These are phyloP conservation scores for Sander lucioperca DNA, from an alignment of 2,113 vertebrate genomes.

Conservation along the genomic window DNA sequence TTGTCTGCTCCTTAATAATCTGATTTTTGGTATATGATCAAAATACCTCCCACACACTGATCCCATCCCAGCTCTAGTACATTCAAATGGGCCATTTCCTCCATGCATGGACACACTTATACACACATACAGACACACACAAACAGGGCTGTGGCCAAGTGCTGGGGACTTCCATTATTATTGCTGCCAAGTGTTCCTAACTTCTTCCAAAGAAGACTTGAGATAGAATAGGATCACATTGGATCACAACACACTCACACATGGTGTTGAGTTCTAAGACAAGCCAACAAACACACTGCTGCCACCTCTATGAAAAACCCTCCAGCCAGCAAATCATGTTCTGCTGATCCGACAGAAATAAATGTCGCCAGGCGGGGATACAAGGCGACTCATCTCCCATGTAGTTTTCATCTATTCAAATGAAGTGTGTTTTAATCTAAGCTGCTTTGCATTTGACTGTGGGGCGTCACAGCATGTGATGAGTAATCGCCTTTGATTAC, in stretches of 20 bases:
- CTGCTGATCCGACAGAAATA: slow-evolving; percentile 73
- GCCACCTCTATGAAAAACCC: slow-evolving; percentile 64
- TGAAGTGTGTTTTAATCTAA: slow-evolving; percentile 80
- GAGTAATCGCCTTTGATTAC: slow-evolving; percentile 78
- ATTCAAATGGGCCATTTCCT: slow-evolving; percentile 75
- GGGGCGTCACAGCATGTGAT: slow-evolving; percentile 76
- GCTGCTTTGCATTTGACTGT: slow-evolving; percentile 82
- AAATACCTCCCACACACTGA: slow-evolving; percentile 80
- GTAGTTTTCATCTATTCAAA: slow-evolving; percentile 73
- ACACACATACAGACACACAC: slow-evolving; percentile 27
- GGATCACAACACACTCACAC: slow-evolving; percentile 10
- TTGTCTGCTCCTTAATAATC: slow-evolving; percentile 71
- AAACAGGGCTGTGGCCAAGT: slow-evolving; percentile 67
- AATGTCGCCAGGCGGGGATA: slow-evolving; percentile 61
- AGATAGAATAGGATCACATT: slow-evolving; percentile 51
- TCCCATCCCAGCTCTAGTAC: slow-evolving; percentile 67
- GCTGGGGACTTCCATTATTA: slow-evolving; percentile 84
- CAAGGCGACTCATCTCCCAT: slow-evolving; percentile 68
- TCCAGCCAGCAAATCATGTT: slow-evolving; percentile 55
- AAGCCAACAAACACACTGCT: slow-evolving; percentile 48
- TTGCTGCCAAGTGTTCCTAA: slow-evolving; percentile 81
- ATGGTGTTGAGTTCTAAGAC: slow-evolving; percentile 13
- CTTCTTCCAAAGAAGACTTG: slow-evolving; percentile 71
- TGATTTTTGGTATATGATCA: slow-evolving; percentile 73
- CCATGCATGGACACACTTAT: slow-evolving; percentile 44